phyloP scores from a whole-genome alignment of 2,113 vertebrate species.

The Irena cyanogastra region DNA sequence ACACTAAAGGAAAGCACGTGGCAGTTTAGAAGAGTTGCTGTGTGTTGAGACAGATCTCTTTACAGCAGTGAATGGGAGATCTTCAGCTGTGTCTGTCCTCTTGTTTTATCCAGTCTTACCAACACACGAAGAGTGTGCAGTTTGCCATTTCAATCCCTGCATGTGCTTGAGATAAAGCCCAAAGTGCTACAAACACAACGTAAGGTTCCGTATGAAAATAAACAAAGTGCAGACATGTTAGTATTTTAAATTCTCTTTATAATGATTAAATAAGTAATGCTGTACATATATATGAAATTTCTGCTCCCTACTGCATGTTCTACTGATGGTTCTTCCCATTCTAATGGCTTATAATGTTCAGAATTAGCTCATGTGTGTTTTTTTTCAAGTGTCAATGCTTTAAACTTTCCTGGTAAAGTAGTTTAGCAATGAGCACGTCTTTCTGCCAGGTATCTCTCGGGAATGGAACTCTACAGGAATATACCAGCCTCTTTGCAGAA shows the following conservation, averaged over 20 bases:
- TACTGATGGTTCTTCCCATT: neutral
- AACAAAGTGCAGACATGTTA: neutral
- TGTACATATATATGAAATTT: neutral
- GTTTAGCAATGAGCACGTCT: neutral
- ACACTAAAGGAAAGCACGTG: neutral
- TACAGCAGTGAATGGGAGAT: neutral
- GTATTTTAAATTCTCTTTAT: neutral
- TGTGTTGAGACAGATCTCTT: neutral
- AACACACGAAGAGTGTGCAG: rapidly evolving
- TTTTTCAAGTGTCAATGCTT: neutral
- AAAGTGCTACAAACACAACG: neutral
- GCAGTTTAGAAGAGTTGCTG: neutral
- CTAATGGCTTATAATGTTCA: neutral
- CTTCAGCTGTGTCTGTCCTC: neutral
- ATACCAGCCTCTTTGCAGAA: neutral
- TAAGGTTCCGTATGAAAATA: neutral
- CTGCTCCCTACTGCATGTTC: neutral
- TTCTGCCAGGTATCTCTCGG: neutral
- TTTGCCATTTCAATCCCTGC: rapidly evolving
- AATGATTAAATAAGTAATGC: neutral
- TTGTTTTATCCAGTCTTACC: neutral
- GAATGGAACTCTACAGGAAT: neutral
- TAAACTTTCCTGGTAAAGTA: neutral
- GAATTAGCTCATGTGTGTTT: neutral
- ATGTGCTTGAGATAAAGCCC: neutral